phyloP scores from a whole-genome alignment of 1,140 invertebrate species.

The Trigoniulus corallinus region DNA sequence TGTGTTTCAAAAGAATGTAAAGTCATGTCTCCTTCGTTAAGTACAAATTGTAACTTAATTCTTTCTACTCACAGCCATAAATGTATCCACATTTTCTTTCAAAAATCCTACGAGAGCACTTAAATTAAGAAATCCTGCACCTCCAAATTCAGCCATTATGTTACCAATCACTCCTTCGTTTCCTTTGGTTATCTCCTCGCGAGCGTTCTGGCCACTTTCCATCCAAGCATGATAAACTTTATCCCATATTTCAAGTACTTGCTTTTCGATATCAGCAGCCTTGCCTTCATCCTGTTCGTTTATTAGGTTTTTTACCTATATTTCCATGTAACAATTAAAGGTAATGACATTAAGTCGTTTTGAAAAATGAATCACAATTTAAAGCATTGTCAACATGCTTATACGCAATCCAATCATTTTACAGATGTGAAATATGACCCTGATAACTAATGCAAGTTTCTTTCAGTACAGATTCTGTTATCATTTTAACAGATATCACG shows the following conservation, averaged over 20 bases:
- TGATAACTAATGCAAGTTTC: background rate
- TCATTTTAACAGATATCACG: too few relatives aligned
- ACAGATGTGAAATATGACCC: background rate
- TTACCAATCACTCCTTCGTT: conserved; percentile 42
- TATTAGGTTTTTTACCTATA: conserved; percentile 52
- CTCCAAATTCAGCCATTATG: conserved; percentile 44
- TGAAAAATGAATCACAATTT: too few relatives aligned
- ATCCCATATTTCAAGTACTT: conserved; percentile 85
- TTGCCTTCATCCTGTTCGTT: conserved; percentile 65
- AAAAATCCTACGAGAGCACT: conserved; percentile 59
- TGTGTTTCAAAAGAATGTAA: too few relatives aligned
- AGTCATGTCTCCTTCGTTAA: too few relatives aligned
- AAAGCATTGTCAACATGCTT: too few relatives aligned
- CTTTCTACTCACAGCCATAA: conserved; percentile 52
- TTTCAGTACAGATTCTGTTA: too few relatives aligned
- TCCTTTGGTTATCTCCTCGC: conserved; percentile 44
- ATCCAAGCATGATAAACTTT: conserved; percentile 83
- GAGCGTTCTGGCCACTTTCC: conserved; percentile 40
- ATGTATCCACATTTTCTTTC: conserved; percentile 78
- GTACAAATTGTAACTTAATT: too few relatives aligned
- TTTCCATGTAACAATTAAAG: background rate
- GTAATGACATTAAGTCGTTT: too few relatives aligned
- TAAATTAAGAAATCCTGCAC: conserved; percentile 30
- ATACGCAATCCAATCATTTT: conserved; percentile 1
- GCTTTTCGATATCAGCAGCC: conserved; percentile 67